Conservation (phyloP, 1,140 invertebrate species). For the Papilio machaon region DNA sequence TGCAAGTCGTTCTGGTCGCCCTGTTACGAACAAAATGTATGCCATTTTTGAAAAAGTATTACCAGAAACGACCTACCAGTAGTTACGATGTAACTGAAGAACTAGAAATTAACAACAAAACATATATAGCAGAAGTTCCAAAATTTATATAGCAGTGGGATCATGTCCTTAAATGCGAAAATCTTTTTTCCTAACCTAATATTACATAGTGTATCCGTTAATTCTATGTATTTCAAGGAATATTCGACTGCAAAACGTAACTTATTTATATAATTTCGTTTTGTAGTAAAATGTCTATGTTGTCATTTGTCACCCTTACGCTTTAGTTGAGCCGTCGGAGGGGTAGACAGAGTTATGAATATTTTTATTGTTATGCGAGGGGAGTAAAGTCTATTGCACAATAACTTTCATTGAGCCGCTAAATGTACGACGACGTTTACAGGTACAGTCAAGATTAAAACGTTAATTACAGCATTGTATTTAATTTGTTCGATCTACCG, state of each 20-base stretch:
- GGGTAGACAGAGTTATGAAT: constrained; percentile 42
- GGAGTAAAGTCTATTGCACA: constrained; percentile 44
- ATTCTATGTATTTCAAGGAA: neutral
- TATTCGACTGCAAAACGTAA: neutral
- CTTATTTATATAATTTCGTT: constrained; percentile 19
- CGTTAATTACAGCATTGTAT: neutral
- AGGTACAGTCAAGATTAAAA: neutral
- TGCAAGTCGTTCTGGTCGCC: no score
- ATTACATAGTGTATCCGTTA: no score
- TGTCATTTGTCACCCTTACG: constrained; percentile 39
- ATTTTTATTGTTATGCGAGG: constrained; percentile 45
- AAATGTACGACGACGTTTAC: constrained; percentile 33
- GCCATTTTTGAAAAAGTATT: no score
- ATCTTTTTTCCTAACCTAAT: no score
- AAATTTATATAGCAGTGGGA: no score
- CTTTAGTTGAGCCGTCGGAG: constrained; percentile 35
- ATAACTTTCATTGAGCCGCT: constrained; percentile 42
- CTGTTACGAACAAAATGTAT: no score
- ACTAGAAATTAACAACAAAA: no score
- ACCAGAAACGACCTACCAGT: no score
- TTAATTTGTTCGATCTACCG: neutral
- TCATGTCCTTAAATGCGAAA: no score
- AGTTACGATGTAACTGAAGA: no score
- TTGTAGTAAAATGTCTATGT: constrained; percentile 30
- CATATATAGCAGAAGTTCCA: no score